Conservation (phyloP, 2,797 vertebrate species). For the Pseudochromis fuscus region DNA sequence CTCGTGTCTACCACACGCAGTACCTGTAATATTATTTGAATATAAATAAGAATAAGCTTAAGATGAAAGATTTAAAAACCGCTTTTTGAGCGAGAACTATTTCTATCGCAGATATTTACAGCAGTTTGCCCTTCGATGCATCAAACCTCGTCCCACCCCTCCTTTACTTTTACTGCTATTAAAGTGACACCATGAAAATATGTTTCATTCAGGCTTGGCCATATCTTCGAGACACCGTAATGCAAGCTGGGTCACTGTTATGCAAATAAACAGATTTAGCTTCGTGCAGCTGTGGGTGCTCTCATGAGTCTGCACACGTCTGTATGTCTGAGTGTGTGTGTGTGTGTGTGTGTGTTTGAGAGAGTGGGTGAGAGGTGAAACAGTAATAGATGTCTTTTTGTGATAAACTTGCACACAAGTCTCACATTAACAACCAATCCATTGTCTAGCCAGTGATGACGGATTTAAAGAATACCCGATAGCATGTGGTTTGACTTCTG, state of each 20-base stretch:
- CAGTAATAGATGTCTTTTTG: constrained; percentile 16
- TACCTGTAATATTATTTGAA: constrained; percentile 64
- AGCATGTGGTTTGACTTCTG: constrained; percentile 38
- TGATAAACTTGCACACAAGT: constrained; percentile 28
- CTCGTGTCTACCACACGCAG: not conserved
- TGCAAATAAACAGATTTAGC: constrained; percentile 66
- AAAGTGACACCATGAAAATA: constrained; percentile 42
- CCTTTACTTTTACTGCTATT: constrained; percentile 38
- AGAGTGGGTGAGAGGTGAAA: constrained; percentile 8
- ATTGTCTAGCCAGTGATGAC: constrained; percentile 10
- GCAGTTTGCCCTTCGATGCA: constrained; percentile 32
- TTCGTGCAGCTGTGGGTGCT: constrained; percentile 26
- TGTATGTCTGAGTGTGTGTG: constrained; percentile 10
- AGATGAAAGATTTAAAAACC: constrained; percentile 46
- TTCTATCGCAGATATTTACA: constrained; percentile 68
- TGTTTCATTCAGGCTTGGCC: constrained; percentile 35
- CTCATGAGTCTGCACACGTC: constrained; percentile 6
- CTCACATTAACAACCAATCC: constrained; percentile 28
- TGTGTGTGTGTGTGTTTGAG: not conserved
- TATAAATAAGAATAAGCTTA: constrained; percentile 53
- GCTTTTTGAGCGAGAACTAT: constrained; percentile 71
- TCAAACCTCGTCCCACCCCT: not conserved
- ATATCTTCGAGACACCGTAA: constrained; percentile 34
- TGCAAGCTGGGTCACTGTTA: constrained; percentile 61
- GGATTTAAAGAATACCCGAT: constrained; percentile 16